phyloP scores from a whole-genome alignment of 2,113 vertebrate genomes.

The Phrynocephalus versicolor region DNA sequence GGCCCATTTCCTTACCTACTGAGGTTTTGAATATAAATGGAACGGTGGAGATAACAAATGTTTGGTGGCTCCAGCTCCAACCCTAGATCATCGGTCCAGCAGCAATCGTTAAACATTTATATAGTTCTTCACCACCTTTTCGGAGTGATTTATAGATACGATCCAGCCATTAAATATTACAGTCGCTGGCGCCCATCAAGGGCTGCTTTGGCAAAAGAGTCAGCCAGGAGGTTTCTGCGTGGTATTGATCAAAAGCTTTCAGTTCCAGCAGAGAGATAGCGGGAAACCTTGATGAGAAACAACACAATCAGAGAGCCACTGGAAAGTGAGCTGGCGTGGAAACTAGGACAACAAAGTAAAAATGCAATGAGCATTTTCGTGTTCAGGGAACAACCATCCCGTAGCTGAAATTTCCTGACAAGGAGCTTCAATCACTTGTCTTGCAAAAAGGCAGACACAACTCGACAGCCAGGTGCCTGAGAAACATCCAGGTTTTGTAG shows the following conservation, averaged over 20 bases:
- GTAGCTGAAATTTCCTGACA: not conserved
- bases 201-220: constrained; percentile 34
- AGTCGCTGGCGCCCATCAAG: not conserved
- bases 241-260: constrained; percentile 45
- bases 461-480: not conserved
- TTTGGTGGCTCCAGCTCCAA: not conserved
- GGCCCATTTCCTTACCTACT: not conserved
- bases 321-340: constrained; percentile 10
- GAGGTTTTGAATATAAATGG: constrained; percentile 25
- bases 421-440: not conserved
- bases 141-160: constrained; percentile 17
- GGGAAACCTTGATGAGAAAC: constrained; percentile 18
- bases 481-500: not conserved
- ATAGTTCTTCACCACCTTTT: constrained; percentile 21
- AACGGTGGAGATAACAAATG: not conserved
- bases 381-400: not conserved
- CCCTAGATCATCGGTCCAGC: constrained; percentile 8
- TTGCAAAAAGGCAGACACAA: not conserved
- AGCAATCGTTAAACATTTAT: constrained; percentile 16
- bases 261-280: constrained; percentile 12
- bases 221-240: constrained; percentile 6
- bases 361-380: not conserved
- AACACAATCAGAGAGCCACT: constrained; percentile 31
- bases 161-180: constrained; percentile 37
- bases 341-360: constrained; percentile 14